These are phyloP conservation scores for Buceros bicornis DNA, from an alignment of 2,797 vertebrate genomes.

Conservation along the genomic window DNA sequence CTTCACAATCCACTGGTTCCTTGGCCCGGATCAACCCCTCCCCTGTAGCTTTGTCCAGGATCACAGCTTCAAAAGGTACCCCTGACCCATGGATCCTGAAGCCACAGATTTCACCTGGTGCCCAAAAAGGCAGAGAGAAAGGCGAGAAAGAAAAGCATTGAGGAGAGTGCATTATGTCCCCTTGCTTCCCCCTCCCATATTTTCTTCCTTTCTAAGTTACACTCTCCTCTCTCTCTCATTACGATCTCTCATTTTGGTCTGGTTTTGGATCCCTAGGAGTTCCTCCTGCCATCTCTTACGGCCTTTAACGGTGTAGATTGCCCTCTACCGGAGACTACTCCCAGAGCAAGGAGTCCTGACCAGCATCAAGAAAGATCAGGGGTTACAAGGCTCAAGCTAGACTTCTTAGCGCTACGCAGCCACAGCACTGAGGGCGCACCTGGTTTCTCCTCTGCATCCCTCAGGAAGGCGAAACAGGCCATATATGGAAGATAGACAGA, in stretches of 20 bases:
- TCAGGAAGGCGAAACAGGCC: not conserved
- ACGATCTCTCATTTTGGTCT: not conserved
- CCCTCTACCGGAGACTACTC: conserved; percentile 26
- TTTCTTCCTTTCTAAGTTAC: not conserved
- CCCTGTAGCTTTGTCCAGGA: conserved; percentile 95
- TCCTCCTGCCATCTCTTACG: not conserved
- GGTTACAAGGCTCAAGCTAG: not conserved
- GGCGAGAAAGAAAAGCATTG: not conserved
- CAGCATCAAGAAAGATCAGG: not conserved
- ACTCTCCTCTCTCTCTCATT: not conserved
- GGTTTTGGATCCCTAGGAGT: not conserved
- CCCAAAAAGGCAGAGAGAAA: not conserved
- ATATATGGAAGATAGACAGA: not conserved
- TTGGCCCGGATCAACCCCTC: conserved; percentile 97
- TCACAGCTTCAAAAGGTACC: conserved; percentile 96
- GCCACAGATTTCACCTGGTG: conserved; percentile 94
- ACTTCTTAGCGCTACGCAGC: not conserved
- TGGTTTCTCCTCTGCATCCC: not conserved
- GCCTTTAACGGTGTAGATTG: not conserved
- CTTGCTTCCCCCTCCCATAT: not conserved
- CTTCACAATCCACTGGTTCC: conserved; percentile 95
- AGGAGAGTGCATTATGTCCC: not conserved
- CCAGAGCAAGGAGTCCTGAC: not conserved
- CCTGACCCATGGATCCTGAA: conserved; percentile 94
- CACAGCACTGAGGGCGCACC: not conserved